phyloP scores from a whole-genome alignment of 2,113 vertebrate species.

The Loxodonta africana region DNA sequence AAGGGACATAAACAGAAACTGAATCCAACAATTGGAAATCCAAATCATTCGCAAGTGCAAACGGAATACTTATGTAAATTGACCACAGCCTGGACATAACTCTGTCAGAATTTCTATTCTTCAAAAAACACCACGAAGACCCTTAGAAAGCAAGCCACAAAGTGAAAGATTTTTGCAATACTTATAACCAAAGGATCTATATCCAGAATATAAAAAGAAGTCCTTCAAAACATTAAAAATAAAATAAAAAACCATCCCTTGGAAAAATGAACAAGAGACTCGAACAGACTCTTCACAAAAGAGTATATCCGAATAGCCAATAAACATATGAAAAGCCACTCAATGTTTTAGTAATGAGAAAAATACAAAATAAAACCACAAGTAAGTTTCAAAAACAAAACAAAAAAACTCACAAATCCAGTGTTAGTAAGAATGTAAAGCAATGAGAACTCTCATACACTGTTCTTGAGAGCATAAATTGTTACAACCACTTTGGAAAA shows the following conservation, averaged over 20 bases:
- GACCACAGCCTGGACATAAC: too few relatives aligned
- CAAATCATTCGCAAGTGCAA: too few relatives aligned
- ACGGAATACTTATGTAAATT: too few relatives aligned
- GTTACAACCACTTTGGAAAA: not conserved
- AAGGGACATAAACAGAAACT: too few relatives aligned
- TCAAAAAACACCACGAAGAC: not conserved
- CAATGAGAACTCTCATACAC: not conserved
- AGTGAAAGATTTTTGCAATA: not conserved
- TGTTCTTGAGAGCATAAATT: not conserved
- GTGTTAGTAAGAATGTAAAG: not conserved
- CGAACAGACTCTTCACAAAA: not conserved
- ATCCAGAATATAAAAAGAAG: not conserved
- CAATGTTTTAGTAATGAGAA: not conserved
- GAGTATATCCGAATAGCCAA: not conserved
- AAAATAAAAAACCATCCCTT: not conserved
- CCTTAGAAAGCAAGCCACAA: not conserved
- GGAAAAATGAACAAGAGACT: not conserved
- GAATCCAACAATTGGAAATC: too few relatives aligned
- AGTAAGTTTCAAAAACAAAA: not conserved
- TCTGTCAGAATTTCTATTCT: too few relatives aligned
- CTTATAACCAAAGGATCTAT: not conserved
- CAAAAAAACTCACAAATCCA: not conserved
- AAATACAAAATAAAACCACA: not conserved
- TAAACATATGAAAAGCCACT: too few relatives aligned
- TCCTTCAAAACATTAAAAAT: not conserved